These are phyloP conservation scores for Lateolabrax maculatus DNA, from an alignment of 2,797 vertebrate species.

Conservation along the genomic window DNA sequence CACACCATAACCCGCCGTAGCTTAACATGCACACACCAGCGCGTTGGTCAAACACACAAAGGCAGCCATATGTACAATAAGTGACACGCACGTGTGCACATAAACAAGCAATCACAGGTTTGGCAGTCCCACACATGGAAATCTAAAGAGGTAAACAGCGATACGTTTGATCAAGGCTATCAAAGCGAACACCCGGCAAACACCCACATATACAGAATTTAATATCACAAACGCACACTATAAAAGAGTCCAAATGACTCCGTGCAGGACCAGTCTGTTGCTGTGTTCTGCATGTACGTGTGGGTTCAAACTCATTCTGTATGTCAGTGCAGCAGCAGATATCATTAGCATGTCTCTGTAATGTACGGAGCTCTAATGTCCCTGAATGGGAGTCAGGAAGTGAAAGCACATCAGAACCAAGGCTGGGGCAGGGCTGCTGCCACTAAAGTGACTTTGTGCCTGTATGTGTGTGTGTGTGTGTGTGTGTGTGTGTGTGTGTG, in stretches of 20 bases:
- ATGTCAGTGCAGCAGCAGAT: conserved; percentile 56
- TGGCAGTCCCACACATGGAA: conserved; percentile 27
- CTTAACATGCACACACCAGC: conserved; percentile 1
- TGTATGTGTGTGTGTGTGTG: conserved; percentile 23
- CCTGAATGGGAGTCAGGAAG: conserved; percentile 65
- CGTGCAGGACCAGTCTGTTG: background rate
- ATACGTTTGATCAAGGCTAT: conserved; percentile 32
- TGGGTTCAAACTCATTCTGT: conserved; percentile 43
- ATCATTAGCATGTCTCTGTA: conserved; percentile 71
- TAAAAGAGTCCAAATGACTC: conserved; percentile 15
- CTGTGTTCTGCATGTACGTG: conserved; percentile 25
- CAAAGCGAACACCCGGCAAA: conserved; percentile 14
- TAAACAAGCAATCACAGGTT: conserved; percentile 30
- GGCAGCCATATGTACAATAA: conserved; percentile 1
- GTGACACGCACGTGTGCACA: conserved; percentile 20
- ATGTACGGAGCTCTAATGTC: conserved; percentile 63
- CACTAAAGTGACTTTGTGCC: conserved; percentile 45
- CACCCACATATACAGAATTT: conserved; percentile 3
- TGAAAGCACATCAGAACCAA: conserved; percentile 58
- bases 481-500: conserved; percentile 20
- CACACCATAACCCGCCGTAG: conserved; percentile 13
- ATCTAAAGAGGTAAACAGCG: conserved; percentile 42
- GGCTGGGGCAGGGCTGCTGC: conserved; percentile 28
- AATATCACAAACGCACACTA: conserved; percentile 14
- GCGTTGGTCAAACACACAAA: conserved; percentile 13